These are phyloP conservation scores for Reticulitermes lucifugus DNA, from an alignment of 2,888 invertebrate species.

Conservation along the genomic window DNA sequence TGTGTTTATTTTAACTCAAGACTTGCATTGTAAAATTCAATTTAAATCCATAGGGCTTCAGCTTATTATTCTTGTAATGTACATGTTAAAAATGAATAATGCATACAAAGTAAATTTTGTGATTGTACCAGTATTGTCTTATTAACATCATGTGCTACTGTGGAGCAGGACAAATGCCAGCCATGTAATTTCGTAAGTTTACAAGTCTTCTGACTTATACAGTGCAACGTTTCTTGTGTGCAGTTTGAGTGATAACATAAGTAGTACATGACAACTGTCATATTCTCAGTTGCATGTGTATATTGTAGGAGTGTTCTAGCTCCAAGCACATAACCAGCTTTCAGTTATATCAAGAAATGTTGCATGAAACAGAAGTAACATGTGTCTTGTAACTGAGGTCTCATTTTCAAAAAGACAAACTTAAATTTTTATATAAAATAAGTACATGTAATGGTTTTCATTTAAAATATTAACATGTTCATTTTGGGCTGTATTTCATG, in stretches of 20 bases:
- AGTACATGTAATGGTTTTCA: neutral
- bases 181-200: neutral
- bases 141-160: neutral
- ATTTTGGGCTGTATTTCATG: too few relatives aligned
- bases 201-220: neutral
- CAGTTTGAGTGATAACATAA: neutral
- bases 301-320: constrained; percentile 54
- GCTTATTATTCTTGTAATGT: neutral
- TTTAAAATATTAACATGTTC: neutral
- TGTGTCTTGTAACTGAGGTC: neutral
- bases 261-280: constrained; percentile 21
- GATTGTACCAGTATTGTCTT: constrained; percentile 7
- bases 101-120: neutral
- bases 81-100: neutral
- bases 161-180: constrained; percentile 1
- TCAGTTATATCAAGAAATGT: constrained; percentile 23
- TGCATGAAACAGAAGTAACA: neutral
- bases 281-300: constrained; percentile 8
- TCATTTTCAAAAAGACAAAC: neutral
- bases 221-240: constrained; percentile 19
- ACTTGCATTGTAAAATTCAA: neutral
- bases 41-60: neutral
- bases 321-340: constrained; percentile 40
- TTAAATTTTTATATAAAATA: neutral
- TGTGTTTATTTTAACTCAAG: neutral